Base-by-base conservation (phyloP, 2,113 vertebrate genomes). In the Poecilia latipinna region DNA sequence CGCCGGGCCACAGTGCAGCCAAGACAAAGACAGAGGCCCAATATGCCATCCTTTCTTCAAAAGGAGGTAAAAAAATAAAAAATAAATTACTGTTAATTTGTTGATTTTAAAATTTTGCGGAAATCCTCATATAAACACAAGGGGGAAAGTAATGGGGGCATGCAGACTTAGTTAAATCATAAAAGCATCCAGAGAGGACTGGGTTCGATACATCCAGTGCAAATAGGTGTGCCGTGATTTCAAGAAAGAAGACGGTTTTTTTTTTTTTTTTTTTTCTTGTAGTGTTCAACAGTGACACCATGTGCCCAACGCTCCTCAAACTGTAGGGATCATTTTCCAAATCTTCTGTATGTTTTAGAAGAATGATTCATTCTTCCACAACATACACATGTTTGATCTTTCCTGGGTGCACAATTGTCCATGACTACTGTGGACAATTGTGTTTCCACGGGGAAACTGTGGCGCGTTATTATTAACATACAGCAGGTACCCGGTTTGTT, bases 261-360 rank as follows among this genome's bases (percentile, higher is more conserved):
- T 37, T 37, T 33, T 33, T 6, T 33, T 33, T 28, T 28, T 28
- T 28, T 28, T 33, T 33, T 7, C 8, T 33, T 83, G 75, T 68
- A 79, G 24, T 93, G 83, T 85, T 89, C 68, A 88, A 93, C 88
- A 93, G 91, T 82, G 94, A 92, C 94, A 88, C 89, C 86, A 12
- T 88, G 82, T 88, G 94, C 72, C 65, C 29, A 5, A 78, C 1
- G 28, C 3, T 31, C 17, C 12, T 35, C 26, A 82, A 8, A 63
- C 7, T 32, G 61, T 17, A 17, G 13, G 5, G 61, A 31, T 62
- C 13, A 5, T 63, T 32, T 32, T 32, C 4, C 29, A 63, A 29
- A 32, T 42, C 13, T 42, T 13, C 0, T 42, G 12, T 42, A 42
- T 7, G 1, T 17, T 19, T 48, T 48, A 48, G 44, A 48, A 48